Percentiles rank a stretch among this genome's conserved stretches.
Conservation (phyloP, 2,888 invertebrate genomes). For the Malachius bipustulatus region DNA sequence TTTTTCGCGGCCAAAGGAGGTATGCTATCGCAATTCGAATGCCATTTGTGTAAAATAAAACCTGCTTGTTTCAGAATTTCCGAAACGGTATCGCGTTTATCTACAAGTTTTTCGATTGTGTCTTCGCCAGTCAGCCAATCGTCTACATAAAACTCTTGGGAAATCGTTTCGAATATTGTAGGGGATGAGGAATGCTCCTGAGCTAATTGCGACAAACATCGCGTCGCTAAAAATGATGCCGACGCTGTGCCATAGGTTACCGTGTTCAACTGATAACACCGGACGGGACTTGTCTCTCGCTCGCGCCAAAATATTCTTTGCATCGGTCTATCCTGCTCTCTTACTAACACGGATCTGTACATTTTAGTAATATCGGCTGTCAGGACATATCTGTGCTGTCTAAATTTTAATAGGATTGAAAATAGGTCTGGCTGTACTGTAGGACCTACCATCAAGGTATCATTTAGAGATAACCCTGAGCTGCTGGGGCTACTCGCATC, state of each 20-base stretch:
- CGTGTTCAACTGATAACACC: slow-evolving; percentile 18
- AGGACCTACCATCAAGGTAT: slow-evolving; percentile 24
- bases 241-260: slow-evolving; percentile 25
- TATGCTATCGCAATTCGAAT: no score
- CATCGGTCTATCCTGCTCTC: slow-evolving; percentile 19
- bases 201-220: slow-evolving; percentile 14
- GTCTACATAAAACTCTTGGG: slow-evolving; percentile 14
- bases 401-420: slow-evolving; percentile 21
- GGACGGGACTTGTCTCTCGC: slow-evolving; percentile 14
- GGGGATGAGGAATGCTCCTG: slow-evolving; percentile 12
- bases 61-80: no score
- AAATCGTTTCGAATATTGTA: slow-evolving; percentile 9
- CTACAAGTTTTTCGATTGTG: no score
- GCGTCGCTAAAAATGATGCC: slow-evolving; percentile 17
- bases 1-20: no score
- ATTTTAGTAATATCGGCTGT: slow-evolving; percentile 29
- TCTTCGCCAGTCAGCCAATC: slow-evolving; percentile 12
- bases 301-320: slow-evolving; percentile 29
- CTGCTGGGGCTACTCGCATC: slow-evolving; percentile 21
- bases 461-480: slow-evolving; percentile 25
- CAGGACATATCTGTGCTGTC: slow-evolving; percentile 21
- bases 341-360: slow-evolving; percentile 24
- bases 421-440: slow-evolving; percentile 24
- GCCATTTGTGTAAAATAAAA: no score
- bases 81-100: no score